These are phyloP conservation scores for Drosophila rubida DNA, from an alignment of 2,888 invertebrate genomes.

Conservation along the genomic window DNA sequence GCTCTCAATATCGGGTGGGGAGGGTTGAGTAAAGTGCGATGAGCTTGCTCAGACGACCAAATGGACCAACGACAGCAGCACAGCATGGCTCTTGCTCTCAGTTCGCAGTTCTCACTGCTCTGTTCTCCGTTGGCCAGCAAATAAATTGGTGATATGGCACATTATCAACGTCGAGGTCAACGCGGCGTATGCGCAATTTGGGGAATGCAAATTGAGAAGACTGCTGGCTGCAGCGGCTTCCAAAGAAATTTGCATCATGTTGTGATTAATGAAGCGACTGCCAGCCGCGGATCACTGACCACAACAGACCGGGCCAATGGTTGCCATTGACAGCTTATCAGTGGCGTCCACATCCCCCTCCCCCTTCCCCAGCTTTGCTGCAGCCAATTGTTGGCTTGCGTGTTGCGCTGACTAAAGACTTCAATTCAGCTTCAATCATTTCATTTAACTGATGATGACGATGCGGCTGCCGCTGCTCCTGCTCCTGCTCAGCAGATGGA, in stretches of 20 bases:
- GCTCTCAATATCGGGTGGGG: constrained; percentile 15
- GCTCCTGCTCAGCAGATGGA: constrained; percentile 51
- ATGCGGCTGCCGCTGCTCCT: constrained; percentile 55
- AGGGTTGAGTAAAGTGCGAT: constrained; percentile 10
- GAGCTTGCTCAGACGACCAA: constrained; percentile 21
- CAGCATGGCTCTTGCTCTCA: constrained; percentile 14
- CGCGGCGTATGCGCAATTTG: constrained; percentile 76
- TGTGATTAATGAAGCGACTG: constrained; percentile 77
- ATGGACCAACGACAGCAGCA: constrained; percentile 24
- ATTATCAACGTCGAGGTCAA: constrained; percentile 66
- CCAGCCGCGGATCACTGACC: constrained; percentile 56
- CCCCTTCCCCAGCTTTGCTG: not conserved
- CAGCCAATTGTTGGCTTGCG: constrained; percentile 77
- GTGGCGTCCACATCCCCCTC: constrained; percentile 15
- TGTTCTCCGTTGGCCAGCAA: constrained; percentile 17
- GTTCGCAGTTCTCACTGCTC: not conserved
- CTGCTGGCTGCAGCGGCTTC: constrained; percentile 42
- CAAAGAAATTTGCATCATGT: constrained; percentile 75
- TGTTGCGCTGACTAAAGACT: constrained; percentile 79
- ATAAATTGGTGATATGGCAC: constrained; percentile 81
- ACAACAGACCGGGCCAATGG: constrained; percentile 34
- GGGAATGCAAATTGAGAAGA: constrained; percentile 47
- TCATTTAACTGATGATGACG: constrained; percentile 80
- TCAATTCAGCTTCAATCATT: constrained; percentile 80
- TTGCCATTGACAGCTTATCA: constrained; percentile 73